phyloP scores from a whole-genome alignment of 2,113 vertebrate species.

The Oceanodroma tethys region DNA sequence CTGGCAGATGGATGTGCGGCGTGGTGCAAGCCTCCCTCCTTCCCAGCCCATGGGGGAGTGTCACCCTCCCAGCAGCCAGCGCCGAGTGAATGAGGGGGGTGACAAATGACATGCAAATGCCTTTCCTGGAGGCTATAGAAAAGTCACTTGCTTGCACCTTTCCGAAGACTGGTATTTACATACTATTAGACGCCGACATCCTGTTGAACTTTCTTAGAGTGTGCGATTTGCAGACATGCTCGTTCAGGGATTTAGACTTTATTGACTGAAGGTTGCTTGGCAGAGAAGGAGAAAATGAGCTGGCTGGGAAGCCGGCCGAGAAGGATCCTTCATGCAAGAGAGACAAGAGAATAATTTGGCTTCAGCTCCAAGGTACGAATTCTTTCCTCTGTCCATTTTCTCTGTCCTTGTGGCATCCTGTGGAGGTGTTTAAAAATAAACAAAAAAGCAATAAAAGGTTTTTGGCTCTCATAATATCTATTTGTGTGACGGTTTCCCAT shows the following conservation, averaged over 20 bases:
- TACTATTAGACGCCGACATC: background rate
- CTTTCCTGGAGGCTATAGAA: background rate
- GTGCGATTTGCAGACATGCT: accelerated
- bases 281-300: background rate
- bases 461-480: background rate
- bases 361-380: background rate
- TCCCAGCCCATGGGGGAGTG: background rate
- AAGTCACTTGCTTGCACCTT: background rate
- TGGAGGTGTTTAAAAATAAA: background rate
- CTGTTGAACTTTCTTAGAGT: background rate
- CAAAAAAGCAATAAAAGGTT: background rate
- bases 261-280: background rate
- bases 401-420: background rate
- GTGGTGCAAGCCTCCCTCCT: background rate
- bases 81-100: background rate
- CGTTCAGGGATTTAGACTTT: background rate
- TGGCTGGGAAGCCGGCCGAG: background rate
- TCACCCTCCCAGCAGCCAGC: background rate
- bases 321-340: background rate
- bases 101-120: slow-evolving; percentile 5
- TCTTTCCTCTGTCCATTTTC: background rate
- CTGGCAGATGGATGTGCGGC: background rate
- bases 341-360: background rate
- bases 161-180: background rate
- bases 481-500: background rate